phyloP scores from a whole-genome alignment of 2,113 vertebrate genomes.

The Phalacrocorax carbo region DNA sequence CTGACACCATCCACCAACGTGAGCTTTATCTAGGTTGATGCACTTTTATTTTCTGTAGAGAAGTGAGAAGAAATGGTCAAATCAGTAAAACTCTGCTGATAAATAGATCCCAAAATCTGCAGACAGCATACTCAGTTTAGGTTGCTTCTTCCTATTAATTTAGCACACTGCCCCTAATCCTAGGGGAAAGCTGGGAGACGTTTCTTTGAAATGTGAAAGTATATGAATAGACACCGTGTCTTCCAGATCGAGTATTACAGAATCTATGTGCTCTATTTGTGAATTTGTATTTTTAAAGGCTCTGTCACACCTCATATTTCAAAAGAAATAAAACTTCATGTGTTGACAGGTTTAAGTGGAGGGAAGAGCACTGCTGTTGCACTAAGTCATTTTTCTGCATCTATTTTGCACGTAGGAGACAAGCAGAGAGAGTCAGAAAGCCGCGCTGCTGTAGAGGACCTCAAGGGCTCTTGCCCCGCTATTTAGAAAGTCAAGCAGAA shows the following conservation, averaged over 20 bases:
- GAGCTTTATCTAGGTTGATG: not conserved
- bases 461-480: slow-evolving; percentile 90
- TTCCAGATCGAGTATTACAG: not conserved
- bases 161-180: not conserved
- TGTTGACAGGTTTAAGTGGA: not conserved
- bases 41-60: not conserved
- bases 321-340: rapidly evolving
- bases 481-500: slow-evolving; percentile 85
- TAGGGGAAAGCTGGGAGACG: not conserved
- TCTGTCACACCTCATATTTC: not conserved
- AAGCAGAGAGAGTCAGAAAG: slow-evolving; percentile 84
- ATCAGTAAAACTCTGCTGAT: not conserved
- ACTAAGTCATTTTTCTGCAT: not conserved
- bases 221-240: rapidly evolving
- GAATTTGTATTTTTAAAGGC: not conserved
- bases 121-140: not conserved
- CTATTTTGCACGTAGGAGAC: slow-evolving; percentile 70
- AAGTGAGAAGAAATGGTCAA: not conserved
- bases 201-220: not conserved
- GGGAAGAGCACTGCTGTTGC: not conserved
- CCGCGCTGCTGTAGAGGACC: slow-evolving; percentile 92
- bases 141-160: not conserved
- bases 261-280: rapidly evolving
- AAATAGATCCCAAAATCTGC: not conserved
- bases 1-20: not conserved